Conservation (phyloP, 2,113 vertebrate genomes). For the Archilochus colubris region DNA sequence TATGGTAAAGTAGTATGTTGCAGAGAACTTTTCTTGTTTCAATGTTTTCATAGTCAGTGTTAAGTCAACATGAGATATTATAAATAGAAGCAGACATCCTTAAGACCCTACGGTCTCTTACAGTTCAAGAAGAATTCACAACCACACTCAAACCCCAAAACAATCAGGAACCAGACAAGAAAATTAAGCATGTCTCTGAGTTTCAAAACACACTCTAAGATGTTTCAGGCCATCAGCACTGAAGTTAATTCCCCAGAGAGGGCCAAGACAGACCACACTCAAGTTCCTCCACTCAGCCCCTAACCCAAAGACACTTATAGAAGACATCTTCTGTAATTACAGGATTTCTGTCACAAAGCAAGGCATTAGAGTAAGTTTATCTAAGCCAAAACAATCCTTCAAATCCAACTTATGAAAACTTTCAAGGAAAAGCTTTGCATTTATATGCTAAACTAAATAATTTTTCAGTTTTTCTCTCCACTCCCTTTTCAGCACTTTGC, state of each 20-base stretch:
- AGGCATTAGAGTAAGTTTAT: background rate
- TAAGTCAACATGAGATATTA: background rate
- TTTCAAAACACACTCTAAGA: background rate
- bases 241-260: background rate
- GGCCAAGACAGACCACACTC: background rate
- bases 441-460: background rate
- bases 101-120: background rate
- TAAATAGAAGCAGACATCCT: background rate
- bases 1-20: background rate
- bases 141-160: background rate
- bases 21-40: background rate
- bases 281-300: background rate
- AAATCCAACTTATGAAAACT: background rate
- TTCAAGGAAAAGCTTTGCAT: background rate
- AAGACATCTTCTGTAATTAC: background rate
- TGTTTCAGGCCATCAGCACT: background rate
- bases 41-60: background rate
- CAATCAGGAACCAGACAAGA: background rate
- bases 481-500: background rate
- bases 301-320: background rate
- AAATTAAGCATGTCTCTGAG: background rate
- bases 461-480: background rate
- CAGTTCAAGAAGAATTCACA: background rate
- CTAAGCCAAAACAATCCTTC: background rate
- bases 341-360: background rate